These are phyloP conservation scores for Tonatia bakeri DNA, from an alignment of 2,113 vertebrate genomes.

Conservation along the genomic window DNA sequence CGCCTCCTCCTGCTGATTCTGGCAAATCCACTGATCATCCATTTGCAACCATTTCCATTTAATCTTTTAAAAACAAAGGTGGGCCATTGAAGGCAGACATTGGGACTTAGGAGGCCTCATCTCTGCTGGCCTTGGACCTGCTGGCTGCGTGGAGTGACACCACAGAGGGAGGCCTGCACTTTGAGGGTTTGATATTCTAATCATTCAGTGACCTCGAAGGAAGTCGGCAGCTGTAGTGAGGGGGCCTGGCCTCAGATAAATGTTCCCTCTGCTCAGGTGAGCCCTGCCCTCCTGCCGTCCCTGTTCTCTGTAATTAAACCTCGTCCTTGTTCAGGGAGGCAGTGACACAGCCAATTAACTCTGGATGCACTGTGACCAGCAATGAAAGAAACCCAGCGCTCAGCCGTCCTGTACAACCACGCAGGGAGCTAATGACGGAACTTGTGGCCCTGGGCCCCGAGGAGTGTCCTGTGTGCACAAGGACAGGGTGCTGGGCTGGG, in stretches of 20 bases:
- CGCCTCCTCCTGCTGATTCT: background rate
- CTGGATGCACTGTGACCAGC: background rate
- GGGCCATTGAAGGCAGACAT: background rate
- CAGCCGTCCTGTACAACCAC: no score
- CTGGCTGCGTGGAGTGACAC: background rate
- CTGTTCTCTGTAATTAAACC: background rate
- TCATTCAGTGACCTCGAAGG: background rate
- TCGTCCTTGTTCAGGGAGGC: background rate
- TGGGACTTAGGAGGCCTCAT: background rate
- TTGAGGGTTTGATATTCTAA: background rate
- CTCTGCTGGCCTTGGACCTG: background rate
- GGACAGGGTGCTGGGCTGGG: no score
- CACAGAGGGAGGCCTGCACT: background rate
- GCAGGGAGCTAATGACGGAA: no score
- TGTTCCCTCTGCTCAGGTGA: background rate
- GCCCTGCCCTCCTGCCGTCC: background rate
- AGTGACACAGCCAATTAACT: background rate
- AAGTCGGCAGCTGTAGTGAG: background rate
- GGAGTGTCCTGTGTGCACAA: no score
- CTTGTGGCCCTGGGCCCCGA: background rate
- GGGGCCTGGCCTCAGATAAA: background rate
- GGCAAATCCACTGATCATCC: background rate
- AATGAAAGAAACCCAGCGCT: background rate
- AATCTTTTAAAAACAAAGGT: background rate
- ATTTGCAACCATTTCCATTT: background rate